These are phyloP conservation scores for Hozukius guyotensis DNA, from an alignment of 2,797 vertebrate species.

Conservation along the genomic window DNA sequence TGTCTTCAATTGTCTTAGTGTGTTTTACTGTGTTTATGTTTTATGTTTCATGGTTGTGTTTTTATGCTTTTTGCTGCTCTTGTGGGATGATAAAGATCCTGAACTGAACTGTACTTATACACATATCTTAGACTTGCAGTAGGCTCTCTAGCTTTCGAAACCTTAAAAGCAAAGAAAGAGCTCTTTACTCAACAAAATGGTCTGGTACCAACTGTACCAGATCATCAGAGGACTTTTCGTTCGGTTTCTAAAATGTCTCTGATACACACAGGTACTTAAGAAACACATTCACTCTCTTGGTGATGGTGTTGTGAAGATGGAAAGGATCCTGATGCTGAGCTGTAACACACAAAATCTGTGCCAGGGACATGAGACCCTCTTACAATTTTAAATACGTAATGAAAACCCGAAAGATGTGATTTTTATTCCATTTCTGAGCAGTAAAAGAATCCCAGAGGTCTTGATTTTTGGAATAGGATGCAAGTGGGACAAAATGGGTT, in stretches of 20 bases:
- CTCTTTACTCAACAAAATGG: neutral
- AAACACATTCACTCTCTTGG: neutral
- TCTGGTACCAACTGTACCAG: neutral
- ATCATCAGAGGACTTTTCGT: neutral
- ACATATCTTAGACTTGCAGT: neutral
- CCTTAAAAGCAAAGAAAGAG: neutral
- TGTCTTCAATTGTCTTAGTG: neutral
- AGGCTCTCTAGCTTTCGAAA: neutral
- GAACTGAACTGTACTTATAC: neutral
- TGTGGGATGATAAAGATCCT: neutral
- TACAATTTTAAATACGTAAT: neutral
- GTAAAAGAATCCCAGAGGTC: neutral
- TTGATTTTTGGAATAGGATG: neutral
- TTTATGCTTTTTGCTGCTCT: neutral
- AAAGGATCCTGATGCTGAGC: slow-evolving; percentile 1
- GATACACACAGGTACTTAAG: neutral
- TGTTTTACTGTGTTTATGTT: neutral
- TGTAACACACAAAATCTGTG: neutral
- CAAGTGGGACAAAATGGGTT: neutral
- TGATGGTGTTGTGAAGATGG: neutral
- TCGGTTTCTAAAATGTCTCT: neutral
- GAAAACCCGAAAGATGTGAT: neutral
- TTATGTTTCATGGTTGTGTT: neutral
- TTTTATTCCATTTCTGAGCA: slow-evolving; percentile 1
- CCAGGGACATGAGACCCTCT: neutral